Conservation (phyloP, 2,113 vertebrate species). For the Oreochromis spilurus region DNA sequence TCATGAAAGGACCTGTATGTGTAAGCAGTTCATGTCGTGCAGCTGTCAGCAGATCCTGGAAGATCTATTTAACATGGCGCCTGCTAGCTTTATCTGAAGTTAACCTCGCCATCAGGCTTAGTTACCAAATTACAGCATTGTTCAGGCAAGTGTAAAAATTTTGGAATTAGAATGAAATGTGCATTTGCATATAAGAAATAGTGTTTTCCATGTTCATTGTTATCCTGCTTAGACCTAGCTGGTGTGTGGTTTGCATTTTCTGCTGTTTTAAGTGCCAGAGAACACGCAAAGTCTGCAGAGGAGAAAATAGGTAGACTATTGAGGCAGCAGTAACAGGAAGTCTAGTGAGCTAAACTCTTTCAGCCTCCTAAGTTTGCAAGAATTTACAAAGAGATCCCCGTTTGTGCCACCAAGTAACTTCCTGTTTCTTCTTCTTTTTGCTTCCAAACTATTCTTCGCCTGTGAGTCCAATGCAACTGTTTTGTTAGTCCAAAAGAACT, state of each 20-base stretch:
- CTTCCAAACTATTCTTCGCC: too few species aligned
- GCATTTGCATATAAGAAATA: neutral
- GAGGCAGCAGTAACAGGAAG: slow-evolving; percentile 29
- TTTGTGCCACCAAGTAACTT: neutral
- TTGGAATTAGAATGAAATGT: neutral
- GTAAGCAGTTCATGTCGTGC: neutral
- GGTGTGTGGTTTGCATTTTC: neutral
- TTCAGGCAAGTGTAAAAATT: neutral
- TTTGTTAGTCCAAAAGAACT: neutral
- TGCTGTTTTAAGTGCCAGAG: too few species aligned
- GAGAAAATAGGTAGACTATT: neutral
- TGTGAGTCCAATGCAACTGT: too few species aligned
- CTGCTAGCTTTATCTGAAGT: neutral
- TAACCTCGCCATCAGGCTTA: neutral
- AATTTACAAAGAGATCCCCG: neutral
- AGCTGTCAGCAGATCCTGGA: slow-evolving; percentile 5
- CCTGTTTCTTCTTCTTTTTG: neutral
- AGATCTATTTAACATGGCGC: neutral
- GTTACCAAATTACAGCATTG: neutral
- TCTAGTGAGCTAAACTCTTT: neutral
- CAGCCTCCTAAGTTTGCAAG: neutral
- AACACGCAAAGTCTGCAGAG: neutral
- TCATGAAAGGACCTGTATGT: neutral
- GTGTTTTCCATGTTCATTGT: neutral
- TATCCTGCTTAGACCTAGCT: neutral